Conservation (phyloP, 2,797 vertebrate genomes). For the Sebastes vulpes region DNA sequence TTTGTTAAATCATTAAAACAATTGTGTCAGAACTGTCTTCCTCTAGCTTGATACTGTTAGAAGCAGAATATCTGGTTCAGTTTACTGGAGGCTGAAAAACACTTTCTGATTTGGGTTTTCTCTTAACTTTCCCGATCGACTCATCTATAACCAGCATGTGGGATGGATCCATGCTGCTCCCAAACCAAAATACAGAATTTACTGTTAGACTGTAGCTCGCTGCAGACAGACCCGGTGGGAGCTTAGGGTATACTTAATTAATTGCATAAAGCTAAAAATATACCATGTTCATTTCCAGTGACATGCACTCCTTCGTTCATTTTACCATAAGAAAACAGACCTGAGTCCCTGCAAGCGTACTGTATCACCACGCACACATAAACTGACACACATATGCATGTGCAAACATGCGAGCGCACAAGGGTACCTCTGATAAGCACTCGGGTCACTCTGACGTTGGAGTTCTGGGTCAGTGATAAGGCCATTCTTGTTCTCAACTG, state of each 20-base stretch:
- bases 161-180: conserved; percentile 29
- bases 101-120: conserved; percentile 24
- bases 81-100: conserved; percentile 30
- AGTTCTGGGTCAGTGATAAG: conserved; percentile 76
- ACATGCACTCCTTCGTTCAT: neutral
- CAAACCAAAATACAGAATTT: conserved; percentile 19
- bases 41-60: conserved; percentile 11
- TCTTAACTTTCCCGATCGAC: conserved; percentile 23
- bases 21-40: neutral
- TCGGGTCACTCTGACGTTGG: conserved; percentile 51
- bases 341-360: neutral
- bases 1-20: conserved; percentile 35
- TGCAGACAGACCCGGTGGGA: neutral
- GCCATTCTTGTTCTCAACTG: conserved; percentile 57
- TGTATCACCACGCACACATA: conserved; percentile 1
- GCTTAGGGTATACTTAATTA: neutral
- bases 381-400: neutral
- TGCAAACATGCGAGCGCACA: conserved; percentile 13
- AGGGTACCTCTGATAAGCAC: conserved; percentile 63
- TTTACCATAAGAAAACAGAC: neutral
- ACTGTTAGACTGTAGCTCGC: neutral
- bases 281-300: neutral
- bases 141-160: conserved; percentile 44
- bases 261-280: neutral
- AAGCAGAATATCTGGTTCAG: conserved; percentile 15